phyloP scores from a whole-genome alignment of 30 jellyfish, hydroid and myxozoan species.

The Sanderia malayensis region DNA sequence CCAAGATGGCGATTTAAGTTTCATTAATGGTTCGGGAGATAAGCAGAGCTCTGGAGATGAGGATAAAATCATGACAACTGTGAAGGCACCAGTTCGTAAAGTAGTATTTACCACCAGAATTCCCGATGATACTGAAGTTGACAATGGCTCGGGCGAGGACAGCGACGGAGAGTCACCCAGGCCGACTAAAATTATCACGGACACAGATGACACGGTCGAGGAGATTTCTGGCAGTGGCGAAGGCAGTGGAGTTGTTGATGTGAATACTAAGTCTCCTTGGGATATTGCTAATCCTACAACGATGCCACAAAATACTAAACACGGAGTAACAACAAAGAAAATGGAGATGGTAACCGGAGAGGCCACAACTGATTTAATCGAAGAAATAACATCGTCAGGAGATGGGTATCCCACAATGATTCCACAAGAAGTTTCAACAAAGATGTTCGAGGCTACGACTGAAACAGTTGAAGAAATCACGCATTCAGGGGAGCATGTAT shows the following conservation, averaged over 20 bases:
- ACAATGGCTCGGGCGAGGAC: conserved; percentile 3
- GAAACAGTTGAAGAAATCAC: not conserved
- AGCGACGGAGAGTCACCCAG: not conserved
- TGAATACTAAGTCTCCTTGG: not conserved
- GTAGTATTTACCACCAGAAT: not conserved
- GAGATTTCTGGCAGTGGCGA: conserved; percentile 11
- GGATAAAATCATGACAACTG: not conserved
- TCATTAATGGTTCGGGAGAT: not conserved
- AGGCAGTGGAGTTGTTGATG: not conserved
- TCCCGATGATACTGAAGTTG: conserved; percentile 4
- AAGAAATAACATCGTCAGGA: not conserved
- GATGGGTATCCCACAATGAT: not conserved
- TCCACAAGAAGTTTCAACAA: too few species aligned
- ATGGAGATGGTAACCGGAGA: not conserved
- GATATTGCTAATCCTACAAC: not conserved
- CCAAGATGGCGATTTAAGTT: conserved; percentile 45
- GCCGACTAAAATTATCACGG: not conserved
- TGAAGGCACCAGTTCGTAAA: not conserved
- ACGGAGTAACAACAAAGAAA: not conserved
- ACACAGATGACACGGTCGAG: not conserved
- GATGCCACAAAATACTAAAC: too few species aligned
- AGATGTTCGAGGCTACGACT: not conserved
- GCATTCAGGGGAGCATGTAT: not conserved
- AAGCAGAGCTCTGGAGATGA: not conserved
- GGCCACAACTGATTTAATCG: not conserved